Base-by-base conservation (phyloP, 2,113 vertebrate species). In the Ophiodon elongatus region DNA sequence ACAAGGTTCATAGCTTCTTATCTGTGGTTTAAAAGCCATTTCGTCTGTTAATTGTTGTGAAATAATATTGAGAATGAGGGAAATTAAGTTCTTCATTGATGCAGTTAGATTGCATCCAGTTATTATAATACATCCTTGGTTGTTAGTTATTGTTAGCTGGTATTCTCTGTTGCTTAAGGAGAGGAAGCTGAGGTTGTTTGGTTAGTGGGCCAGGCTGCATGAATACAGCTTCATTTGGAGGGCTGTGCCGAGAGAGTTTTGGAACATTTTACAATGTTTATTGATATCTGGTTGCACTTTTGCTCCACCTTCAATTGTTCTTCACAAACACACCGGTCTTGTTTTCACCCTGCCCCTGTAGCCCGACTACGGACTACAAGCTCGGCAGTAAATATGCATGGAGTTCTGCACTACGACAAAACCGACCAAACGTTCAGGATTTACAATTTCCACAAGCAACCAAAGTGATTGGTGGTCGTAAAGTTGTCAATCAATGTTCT, bases 371-470 rank as follows among this genome's bases (percentile, higher is more conserved):
- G 23, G 50, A 33, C 43, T 23, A 65, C 11, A 31, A 25, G 39
- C n/a, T 21, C 35, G 27, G 52, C 52, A 17, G 75, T 59, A 33
- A 66, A 57, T 21, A 68, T 17, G 6, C 15, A 67, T 9, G 19
- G 13, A 35, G 35, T 27, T 52, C 11, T 54, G 47, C 47, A 71
- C 13, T 9, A 8, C 13, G 23, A 17, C 27, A 29, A 67, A 33
- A 17, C 7, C 13, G 23, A 17, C 27, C 21, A 67, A 33, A 17
- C 7, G 23, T 50, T n/a, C 43, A 63, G 43, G 67, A 71, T 71
- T 71, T 54, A 80, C 68, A 50, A 43, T 54, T 25, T 72, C 68
- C 11, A 56, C 45, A 54, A 56, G 33, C 77, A 41, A 31, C 43
- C 59, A 43, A 68, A 64, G 25, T 37, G 57, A 70, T 62, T 71